Evolutionary conservation across 2,797 vertebrate species (phyloP).

Genomic region (Falco concolor): DNA sequence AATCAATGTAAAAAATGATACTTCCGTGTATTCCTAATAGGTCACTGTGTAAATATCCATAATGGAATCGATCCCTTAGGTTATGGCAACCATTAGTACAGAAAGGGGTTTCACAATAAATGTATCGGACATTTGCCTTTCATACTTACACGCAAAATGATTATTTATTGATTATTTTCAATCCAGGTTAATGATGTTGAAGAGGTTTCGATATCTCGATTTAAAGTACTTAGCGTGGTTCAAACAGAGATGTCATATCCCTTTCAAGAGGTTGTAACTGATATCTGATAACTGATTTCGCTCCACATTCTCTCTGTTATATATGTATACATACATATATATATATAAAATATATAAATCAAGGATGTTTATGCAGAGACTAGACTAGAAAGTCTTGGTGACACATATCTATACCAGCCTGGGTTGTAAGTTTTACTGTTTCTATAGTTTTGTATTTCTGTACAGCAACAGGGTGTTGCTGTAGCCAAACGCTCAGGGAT

Average conservation of each 20-base stretch:
- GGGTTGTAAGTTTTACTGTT: neutral
- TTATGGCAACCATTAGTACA: conserved; percentile 60
- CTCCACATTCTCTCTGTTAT: neutral
- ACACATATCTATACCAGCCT: neutral
- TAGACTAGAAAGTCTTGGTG: neutral
- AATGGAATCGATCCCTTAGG: conserved; percentile 68
- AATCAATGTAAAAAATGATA: conserved; percentile 70
- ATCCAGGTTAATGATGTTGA: conserved; percentile 44
- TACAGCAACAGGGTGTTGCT: neutral
- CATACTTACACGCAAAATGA: conserved; percentile 49
- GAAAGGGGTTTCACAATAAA: conserved; percentile 59
- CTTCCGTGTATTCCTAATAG: conserved; percentile 64
- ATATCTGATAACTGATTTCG: neutral
- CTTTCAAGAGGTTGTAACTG: conserved; percentile 2
- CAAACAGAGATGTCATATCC: neutral
- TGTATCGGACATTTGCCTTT: conserved; percentile 59
- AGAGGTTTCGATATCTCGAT: conserved; percentile 42
- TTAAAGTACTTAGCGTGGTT: neutral
- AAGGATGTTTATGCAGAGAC: neutral
- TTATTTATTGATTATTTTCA: conserved; percentile 67
- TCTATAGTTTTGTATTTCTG: neutral
- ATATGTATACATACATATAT: neutral
- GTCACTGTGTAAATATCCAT: conserved; percentile 72
- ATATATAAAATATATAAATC: neutral
- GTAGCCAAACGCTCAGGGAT: neutral